Base-by-base conservation (phyloP, 2,888 invertebrate genomes). In the Adineta ricciae region DNA sequence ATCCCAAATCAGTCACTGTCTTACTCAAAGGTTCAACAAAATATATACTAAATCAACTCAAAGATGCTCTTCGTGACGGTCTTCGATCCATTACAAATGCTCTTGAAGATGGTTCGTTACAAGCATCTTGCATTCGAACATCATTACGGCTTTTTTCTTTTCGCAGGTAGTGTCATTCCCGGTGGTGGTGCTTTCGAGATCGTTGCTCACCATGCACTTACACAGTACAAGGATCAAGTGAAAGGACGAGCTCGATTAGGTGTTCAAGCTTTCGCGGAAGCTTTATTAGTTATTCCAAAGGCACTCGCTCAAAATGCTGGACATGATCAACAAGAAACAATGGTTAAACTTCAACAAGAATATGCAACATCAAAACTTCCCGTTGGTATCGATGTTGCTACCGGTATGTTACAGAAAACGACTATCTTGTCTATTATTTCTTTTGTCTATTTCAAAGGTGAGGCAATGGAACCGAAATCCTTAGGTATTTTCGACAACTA, bases 161-260 rank as follows among this genome's bases (percentile, higher is more conserved):
- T 5, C n/a, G 11, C n/a, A 78, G 78, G 78, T 78, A 41, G 78
- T 88, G 92, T 99, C 36, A 92, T 99, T 86, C 95, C 98, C 27
- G 97, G 99, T 84, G 99, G 97, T 82, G 99, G 96, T 78, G 95
- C 98, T 7, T 98, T 96, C 90, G 99, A 99, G 92, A 93, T 97
- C 46, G 92, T 92, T 83, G 92, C 95, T 7, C 94, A 95, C 89
- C 93, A 93, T 88, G 94, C 94, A 88, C 92, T 99, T 84, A 93
- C 93, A 88, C 93, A 93, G 87, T 95, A 92, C 90, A 95, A 96
- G 90, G 94, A 95, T 87, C 88, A 88, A 54, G 90, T 91, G 24
- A 90, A 90, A 86, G 91, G 90, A 5, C 87, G 90, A 52, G 89
- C 89, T 16, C 88, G 90, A 87, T 88, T 91, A 84, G 90, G 90